Base-by-base conservation (phyloP, 2,797 vertebrate species). In the Ctenopoma kingsleyae region DNA sequence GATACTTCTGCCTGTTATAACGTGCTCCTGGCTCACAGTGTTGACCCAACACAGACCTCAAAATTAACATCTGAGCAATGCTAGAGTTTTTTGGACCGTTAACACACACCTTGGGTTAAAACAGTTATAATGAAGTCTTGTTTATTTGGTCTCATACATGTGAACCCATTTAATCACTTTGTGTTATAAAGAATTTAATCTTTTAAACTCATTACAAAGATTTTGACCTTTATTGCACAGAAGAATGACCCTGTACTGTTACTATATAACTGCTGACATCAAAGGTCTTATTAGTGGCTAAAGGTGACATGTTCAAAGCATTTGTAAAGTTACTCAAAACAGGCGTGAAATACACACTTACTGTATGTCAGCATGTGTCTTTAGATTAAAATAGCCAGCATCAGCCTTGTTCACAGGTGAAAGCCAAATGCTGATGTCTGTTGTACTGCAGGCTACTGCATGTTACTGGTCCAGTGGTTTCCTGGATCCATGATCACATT, bases 401-500 rank as follows among this genome's bases (percentile, higher is more conserved):
- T 76, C 60, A 71, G 54, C 11, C 54, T 67, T 22, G n/a, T 32
- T 69, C 52, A 48, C 38, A 55, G 41, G 54, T 38, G 27, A 46
- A 64, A 67, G 41, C 49, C 27, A 60, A 56, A 65, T 44, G 63
- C 64, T 48, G 25, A 59, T 64, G 72, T 80, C 64, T 40, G 56
- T 46, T 61, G 60, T 38, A 36, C 48, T 62, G 67, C 66, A 72
- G 65, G 55, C 58, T 66, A 22, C 41, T 35, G 47, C 43, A 2
- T 32, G 58, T 8, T 43, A 43, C 54, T 27, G 61, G 38, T 74
- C 59, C 73, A 16, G 73, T 46, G 67, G 25, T 43, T 44, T 62
- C 58, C 64, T 51, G 60, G 40, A 78, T 67, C 62, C 49, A 65
- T 7, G 15, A 52, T 75, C 58, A 72, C 60, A 65, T 75, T 67